Evolutionary conservation across 2,888 invertebrate species (phyloP).

Genomic region (Lampropteryx suffumata): DNA sequence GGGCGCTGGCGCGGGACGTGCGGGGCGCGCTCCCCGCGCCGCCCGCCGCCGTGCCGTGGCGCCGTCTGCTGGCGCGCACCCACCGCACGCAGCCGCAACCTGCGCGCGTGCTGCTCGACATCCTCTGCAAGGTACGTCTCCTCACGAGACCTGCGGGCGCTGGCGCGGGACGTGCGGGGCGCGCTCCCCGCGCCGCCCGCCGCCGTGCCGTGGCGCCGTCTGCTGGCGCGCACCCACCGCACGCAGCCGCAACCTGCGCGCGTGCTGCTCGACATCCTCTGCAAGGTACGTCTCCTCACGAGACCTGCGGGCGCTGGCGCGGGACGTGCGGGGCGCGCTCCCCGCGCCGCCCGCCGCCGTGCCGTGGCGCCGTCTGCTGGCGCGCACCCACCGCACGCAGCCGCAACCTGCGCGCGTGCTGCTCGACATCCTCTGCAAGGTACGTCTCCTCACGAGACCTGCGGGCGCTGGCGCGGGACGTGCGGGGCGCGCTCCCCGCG

Average conservation of each 20-base stretch:
- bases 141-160: too few relatives aligned
- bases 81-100: slow-evolving; percentile 85
- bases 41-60: slow-evolving; percentile 25
- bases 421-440: slow-evolving; percentile 41
- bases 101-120: slow-evolving; percentile 82
- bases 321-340: slow-evolving; percentile 35
- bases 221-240: slow-evolving; percentile 61
- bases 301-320: background rate
- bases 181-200: slow-evolving; percentile 22
- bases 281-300: slow-evolving; percentile 6
- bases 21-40: slow-evolving; percentile 32
- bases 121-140: slow-evolving; percentile 39
- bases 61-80: slow-evolving; percentile 23
- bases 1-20: slow-evolving; percentile 20
- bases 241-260: slow-evolving; percentile 86
- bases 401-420: slow-evolving; percentile 87
- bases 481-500: slow-evolving; percentile 34
- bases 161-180: slow-evolving; percentile 28
- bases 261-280: slow-evolving; percentile 71
- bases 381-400: slow-evolving; percentile 79
- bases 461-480: background rate
- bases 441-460: too few relatives aligned
- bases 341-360: slow-evolving; percentile 18
- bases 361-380: slow-evolving; percentile 26
- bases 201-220: slow-evolving; percentile 29